Evolutionary conservation across 2,797 vertebrate species (phyloP).

Genomic region (Sebastolobus altivelis): DNA sequence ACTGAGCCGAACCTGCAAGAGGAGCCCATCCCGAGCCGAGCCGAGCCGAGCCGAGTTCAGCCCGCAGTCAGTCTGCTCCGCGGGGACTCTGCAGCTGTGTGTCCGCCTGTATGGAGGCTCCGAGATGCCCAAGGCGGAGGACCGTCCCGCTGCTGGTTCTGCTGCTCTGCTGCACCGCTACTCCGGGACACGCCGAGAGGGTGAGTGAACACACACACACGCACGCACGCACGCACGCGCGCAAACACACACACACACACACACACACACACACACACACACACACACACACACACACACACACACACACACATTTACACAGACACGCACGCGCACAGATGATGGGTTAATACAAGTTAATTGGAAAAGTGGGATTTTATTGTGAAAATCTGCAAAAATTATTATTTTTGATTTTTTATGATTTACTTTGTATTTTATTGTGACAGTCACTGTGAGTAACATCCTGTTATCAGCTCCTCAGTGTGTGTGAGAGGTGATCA

Average conservation of each 20-base stretch:
- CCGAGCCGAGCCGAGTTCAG: neutral
- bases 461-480: neutral
- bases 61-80: neutral
- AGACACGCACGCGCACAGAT: neutral
- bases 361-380: too few relatives aligned
- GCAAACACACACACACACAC: too few relatives aligned
- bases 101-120: constrained; percentile 43
- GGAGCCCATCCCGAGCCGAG: neutral
- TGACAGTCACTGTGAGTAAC: neutral
- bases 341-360: too few relatives aligned
- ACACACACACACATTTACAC: neutral
- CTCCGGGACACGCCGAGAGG: constrained; percentile 33
- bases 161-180: constrained; percentile 27
- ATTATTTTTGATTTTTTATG: too few relatives aligned
- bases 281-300: neutral
- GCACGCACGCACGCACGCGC: neutral
- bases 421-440: neutral
- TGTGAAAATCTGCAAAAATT: too few relatives aligned
- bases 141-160: constrained; percentile 38
- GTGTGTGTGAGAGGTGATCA: neutral
- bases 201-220: constrained; percentile 44
- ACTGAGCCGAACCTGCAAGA: neutral
- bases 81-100: neutral
- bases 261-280: too few relatives aligned
- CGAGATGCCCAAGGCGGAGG: constrained; percentile 5